phyloP scores from a whole-genome alignment of 2,113 vertebrate species.

The Vicugna pacos region DNA sequence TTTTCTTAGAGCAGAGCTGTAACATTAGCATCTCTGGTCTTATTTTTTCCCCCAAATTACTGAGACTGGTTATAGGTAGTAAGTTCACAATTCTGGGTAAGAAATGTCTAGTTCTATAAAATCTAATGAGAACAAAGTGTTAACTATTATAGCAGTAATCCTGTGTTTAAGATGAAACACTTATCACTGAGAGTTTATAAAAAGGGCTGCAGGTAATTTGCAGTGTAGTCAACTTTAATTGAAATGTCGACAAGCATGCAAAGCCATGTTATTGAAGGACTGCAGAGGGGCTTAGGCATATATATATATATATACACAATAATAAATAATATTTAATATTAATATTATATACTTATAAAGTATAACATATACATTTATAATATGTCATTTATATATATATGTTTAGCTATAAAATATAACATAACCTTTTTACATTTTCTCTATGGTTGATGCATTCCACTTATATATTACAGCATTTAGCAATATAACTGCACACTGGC shows the following conservation, averaged over 20 bases:
- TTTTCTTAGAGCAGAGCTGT: neutral
- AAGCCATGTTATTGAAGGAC: neutral
- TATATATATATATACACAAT: neutral
- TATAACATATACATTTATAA: neutral
- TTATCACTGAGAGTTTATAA: neutral
- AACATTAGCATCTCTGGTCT: neutral
- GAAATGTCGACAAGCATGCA: slow-evolving; percentile 41
- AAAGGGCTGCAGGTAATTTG: slow-evolving; percentile 59
- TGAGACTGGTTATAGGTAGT: neutral
- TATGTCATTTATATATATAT: neutral
- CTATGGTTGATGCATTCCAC: neutral
- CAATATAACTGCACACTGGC: neutral
- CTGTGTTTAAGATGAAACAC: slow-evolving; percentile 1
- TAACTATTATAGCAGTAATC: neutral
- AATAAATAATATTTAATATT: too few relatives aligned
- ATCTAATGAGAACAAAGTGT: slow-evolving; percentile 17
- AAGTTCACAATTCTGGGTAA: slow-evolving; percentile 19
- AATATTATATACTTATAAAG: neutral
- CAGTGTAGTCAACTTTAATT: slow-evolving; percentile 44
- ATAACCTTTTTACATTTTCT: slow-evolving; percentile 50
- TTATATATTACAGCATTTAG: slow-evolving; percentile 28
- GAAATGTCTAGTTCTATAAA: slow-evolving; percentile 35
- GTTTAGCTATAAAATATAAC: slow-evolving; percentile 27
- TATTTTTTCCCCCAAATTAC: neutral
- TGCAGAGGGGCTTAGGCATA: neutral